Base-by-base conservation (phyloP, 1,140 invertebrate species). In the Lethrus apterus region DNA sequence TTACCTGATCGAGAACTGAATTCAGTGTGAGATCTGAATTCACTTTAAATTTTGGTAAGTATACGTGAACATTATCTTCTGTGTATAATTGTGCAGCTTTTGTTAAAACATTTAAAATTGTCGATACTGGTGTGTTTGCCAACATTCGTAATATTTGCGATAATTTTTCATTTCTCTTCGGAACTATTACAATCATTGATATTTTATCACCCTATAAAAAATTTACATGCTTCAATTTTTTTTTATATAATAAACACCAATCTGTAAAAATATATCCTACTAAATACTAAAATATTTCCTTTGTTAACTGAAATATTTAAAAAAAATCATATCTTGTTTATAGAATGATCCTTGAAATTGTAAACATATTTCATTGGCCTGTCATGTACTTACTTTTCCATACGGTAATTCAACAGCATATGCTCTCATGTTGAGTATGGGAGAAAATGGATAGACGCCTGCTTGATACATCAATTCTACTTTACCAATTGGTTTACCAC, bases 361-460 rank as follows among this genome's bases (percentile, higher is more conserved):
- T 33, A 2, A 2, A 11, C 9, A 36, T 7, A 36, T 8, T 23
- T 24, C n/a, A n/a, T n/a, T n/a, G n/a, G n/a, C n/a, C n/a, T 36
- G 10, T n/a, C n/a, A n/a, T n/a, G n/a, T n/a, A 51, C 44, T 48
- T 52, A 60, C 63, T 34, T 62, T 59, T 46, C 74, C 75, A 56
- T 89, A 91, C 0, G 84, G 82, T 35, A 91, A 57, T 66, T 89
- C 80, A 2, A 89, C 56, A 1, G 81, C 73, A 51, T 80, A 71
- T 4, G 77, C 74, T 48, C 81, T 74, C 9, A 86, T 60, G 3
- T 68, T 51, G 3, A 63, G 58, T 11, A 78, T 68, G 23, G 70
- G 67, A 7, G 68, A 65, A 62, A 72, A 80, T 3, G 74, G 69
- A 42, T 75, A 78, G 20, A 65, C 60, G 3, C 66, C 62, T 23